Evolutionary conservation across 2,888 invertebrate species (phyloP).

Genomic region (Catonia carolina): DNA sequence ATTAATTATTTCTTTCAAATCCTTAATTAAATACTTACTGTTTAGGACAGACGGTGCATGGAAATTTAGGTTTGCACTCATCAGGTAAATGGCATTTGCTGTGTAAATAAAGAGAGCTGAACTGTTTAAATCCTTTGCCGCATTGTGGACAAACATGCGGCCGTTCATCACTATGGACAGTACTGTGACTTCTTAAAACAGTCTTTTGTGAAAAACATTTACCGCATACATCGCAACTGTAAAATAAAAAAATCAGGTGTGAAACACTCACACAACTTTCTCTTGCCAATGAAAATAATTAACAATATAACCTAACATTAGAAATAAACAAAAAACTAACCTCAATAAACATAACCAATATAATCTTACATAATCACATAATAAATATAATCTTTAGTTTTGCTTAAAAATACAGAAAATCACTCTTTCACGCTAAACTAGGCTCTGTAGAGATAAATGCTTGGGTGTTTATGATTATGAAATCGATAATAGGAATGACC

Average conservation of each 20-base stretch:
- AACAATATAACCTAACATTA: too few relatives aligned
- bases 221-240: constrained; percentile 38
- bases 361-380: neutral
- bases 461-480: neutral
- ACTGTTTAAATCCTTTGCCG: constrained; percentile 38
- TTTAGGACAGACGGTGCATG: constrained; percentile 36
- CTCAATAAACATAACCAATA: too few relatives aligned
- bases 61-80: constrained; percentile 35
- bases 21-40: constrained; percentile 38
- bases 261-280: too few relatives aligned
- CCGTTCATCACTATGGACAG: constrained; percentile 37
- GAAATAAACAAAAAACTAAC: too few relatives aligned
- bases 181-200: constrained; percentile 35
- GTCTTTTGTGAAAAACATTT: constrained; percentile 38
- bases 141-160: constrained; percentile 37
- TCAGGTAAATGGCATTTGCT: constrained; percentile 37
- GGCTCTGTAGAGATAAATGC: too few relatives aligned
- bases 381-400: neutral
- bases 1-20: too few relatives aligned
- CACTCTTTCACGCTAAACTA: too few relatives aligned
- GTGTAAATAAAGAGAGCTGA: constrained; percentile 36
- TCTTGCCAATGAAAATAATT: too few relatives aligned
- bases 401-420: too few relatives aligned
- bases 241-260: too few relatives aligned
- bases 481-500: neutral